phyloP scores from a whole-genome alignment of 2,113 vertebrate species.

The Oreochromis aureus region DNA sequence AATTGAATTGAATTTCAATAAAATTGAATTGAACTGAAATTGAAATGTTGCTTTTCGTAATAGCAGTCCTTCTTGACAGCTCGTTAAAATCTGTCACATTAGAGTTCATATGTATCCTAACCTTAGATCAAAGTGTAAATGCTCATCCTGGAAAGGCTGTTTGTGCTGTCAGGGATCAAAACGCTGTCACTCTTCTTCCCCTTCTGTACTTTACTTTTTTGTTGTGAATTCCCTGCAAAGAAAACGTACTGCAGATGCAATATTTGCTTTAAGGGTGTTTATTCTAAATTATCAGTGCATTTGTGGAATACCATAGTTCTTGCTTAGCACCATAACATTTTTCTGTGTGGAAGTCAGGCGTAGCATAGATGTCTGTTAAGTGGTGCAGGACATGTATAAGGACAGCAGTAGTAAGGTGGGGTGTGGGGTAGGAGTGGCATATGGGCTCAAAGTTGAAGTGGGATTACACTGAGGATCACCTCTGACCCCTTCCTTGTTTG shows the following conservation, averaged over 20 bases:
- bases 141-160: not conserved
- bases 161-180: not conserved
- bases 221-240: not conserved
- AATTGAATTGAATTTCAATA: not conserved
- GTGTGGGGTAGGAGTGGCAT: not conserved
- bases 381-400: not conserved
- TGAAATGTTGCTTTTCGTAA: not conserved
- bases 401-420: not conserved
- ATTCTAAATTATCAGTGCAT: not conserved
- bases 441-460: not conserved
- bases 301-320: not conserved
- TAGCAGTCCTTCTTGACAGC: not conserved
- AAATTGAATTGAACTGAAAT: not conserved
- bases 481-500: not conserved
- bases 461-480: not conserved
- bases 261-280: not conserved
- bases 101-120: not conserved
- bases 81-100: not conserved
- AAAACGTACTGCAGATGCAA: not conserved
- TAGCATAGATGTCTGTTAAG: not conserved
- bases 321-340: not conserved
- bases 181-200: not conserved
- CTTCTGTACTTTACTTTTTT: not conserved
- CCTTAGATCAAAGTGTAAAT: constrained; percentile 7
- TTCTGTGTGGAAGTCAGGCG: not conserved